These are phyloP conservation scores for Protomyctophum bolini DNA, from an alignment of 2,113 vertebrate species.

Conservation along the genomic window DNA sequence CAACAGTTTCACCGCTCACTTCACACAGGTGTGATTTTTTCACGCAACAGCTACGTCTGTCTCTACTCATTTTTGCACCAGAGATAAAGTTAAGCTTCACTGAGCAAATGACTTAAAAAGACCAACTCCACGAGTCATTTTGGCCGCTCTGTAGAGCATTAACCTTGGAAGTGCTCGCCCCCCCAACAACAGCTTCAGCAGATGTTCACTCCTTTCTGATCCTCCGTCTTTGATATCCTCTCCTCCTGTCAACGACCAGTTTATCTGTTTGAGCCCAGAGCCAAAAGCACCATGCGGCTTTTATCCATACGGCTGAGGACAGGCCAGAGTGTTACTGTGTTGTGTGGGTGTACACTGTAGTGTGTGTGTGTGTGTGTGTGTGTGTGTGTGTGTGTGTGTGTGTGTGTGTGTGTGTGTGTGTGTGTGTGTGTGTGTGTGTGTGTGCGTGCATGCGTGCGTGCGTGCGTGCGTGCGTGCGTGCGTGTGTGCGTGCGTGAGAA, in stretches of 20 bases:
- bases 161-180: neutral
- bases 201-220: slow-evolving; percentile 24
- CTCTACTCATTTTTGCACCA: too few relatives aligned
- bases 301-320: neutral
- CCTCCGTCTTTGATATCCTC: slow-evolving; percentile 16
- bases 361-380: slow-evolving; percentile 5
- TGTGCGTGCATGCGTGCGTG: neutral
- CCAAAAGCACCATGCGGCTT: neutral
- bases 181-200: slow-evolving; percentile 13
- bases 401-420: neutral
- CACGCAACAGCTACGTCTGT: too few relatives aligned
- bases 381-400: slow-evolving; percentile 2
- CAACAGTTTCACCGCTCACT: too few relatives aligned
- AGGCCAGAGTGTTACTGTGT: too few relatives aligned
- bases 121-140: neutral
- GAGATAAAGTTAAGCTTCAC: neutral
- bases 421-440: neutral
- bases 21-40: too few relatives aligned
- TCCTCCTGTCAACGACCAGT: slow-evolving; percentile 7
- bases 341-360: too few relatives aligned
- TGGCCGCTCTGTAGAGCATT: neutral
- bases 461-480: too few relatives aligned
- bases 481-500: neutral
- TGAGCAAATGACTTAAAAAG: neutral
- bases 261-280: slow-evolving; percentile 17